Conservation (phyloP, 2,113 vertebrate species). For the Amblyornis subalaris region DNA sequence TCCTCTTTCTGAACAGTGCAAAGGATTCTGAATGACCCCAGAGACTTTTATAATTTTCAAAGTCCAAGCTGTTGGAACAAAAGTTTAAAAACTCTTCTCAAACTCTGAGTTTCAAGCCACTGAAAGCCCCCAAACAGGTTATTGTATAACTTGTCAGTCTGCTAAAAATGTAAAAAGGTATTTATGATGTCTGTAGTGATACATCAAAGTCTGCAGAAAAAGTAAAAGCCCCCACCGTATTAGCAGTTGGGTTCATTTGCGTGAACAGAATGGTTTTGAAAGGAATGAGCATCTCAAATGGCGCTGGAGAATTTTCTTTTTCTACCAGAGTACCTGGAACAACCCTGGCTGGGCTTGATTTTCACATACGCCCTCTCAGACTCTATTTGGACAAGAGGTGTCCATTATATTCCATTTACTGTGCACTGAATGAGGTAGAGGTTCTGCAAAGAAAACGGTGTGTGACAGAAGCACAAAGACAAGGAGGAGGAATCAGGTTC, state of each 20-base stretch:
- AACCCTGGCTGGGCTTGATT: background rate
- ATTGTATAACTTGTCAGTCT: slow-evolving; percentile 17
- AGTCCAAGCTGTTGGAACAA: slow-evolving; percentile 29
- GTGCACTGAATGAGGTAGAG: background rate
- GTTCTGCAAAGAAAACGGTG: background rate
- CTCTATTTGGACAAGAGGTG: background rate
- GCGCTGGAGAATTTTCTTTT: background rate
- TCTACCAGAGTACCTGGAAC: background rate
- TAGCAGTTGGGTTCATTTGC: slow-evolving; percentile 12
- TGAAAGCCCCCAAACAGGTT: slow-evolving; percentile 2
- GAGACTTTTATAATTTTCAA: slow-evolving; percentile 45
- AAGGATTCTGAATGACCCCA: slow-evolving; percentile 39
- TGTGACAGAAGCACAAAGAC: background rate
- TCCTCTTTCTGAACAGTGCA: slow-evolving; percentile 11
- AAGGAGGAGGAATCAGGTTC: background rate
- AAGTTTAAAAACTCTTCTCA: slow-evolving; percentile 42
- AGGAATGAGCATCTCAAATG: background rate
- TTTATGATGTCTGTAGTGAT: background rate
- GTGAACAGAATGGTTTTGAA: background rate
- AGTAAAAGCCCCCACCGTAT: background rate
- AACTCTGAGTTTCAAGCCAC: background rate
- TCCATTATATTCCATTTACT: background rate
- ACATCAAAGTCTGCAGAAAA: background rate
- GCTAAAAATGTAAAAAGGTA: background rate
- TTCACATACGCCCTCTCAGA: background rate